phyloP scores from a whole-genome alignment of 2,797 vertebrate species.

The Lutjanus argentimaculatus region DNA sequence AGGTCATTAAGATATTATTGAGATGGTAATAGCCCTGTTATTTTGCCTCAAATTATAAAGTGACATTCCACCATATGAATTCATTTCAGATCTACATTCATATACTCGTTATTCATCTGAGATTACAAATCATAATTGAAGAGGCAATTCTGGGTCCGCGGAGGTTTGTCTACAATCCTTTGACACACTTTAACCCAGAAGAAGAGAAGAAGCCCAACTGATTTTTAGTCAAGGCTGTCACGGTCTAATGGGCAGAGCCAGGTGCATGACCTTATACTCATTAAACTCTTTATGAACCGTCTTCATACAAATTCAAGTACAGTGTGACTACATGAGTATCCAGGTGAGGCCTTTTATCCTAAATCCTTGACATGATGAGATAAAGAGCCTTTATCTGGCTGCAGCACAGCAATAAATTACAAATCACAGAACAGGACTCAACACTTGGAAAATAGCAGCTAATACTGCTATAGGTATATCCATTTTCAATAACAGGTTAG shows the following conservation, averaged over 20 bases:
- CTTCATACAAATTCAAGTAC: constrained; percentile 13
- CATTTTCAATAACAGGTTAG: constrained; percentile 54
- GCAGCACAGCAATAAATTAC: constrained; percentile 27
- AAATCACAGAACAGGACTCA: constrained; percentile 21
- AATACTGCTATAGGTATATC: constrained; percentile 18
- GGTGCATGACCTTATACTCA: constrained; percentile 8
- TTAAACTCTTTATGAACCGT: constrained; percentile 28
- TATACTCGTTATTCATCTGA: constrained; percentile 46
- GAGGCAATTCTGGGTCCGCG: constrained; percentile 25
- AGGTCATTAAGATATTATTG: constrained; percentile 66
- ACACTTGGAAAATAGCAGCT: constrained; percentile 1
- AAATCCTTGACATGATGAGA: constrained; percentile 41
- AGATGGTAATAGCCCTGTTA: constrained; percentile 58
- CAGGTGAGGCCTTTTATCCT: constrained; percentile 33
- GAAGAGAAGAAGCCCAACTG: neutral
- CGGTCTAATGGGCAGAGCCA: constrained; percentile 10
- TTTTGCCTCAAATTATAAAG: constrained; percentile 56
- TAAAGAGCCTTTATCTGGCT: constrained; percentile 45
- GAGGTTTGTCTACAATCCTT: constrained; percentile 23
- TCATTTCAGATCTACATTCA: constrained; percentile 55
- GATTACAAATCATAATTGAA: constrained; percentile 58
- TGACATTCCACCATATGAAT: constrained; percentile 49
- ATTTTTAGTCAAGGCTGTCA: constrained; percentile 18
- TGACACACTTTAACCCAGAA: constrained; percentile 33
- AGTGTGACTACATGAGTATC: constrained; percentile 20